Percentiles rank a stretch among this genome's conserved stretches.
These are phyloP conservation scores for Bursaphelenchus okinawaensis DNA, from an alignment of 2,888 invertebrate genomes.

Conservation along the genomic window DNA sequence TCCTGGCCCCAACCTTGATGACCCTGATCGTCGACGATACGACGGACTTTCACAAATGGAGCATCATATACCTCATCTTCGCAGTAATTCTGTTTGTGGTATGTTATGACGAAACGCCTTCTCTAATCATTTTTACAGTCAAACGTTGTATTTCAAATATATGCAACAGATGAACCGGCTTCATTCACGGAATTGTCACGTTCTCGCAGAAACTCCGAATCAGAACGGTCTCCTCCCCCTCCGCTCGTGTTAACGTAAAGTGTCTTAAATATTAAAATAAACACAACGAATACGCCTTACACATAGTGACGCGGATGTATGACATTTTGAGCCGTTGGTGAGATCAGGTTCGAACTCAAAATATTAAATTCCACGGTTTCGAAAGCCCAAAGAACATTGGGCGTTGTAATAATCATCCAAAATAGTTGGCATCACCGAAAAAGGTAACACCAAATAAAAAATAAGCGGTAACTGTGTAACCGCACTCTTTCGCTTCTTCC, in stretches of 20 bases:
- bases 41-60: slow-evolving; percentile 21
- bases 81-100: slow-evolving; percentile 29
- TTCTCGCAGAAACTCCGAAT: not conserved
- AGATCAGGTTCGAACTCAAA: too few species aligned
- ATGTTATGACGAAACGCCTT: slow-evolving; percentile 1
- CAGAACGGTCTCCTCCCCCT: not conserved
- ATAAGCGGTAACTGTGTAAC: not conserved
- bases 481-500: not conserved
- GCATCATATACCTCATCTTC: slow-evolving; percentile 24
- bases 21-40: slow-evolving; percentile 37
- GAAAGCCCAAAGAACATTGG: not conserved
- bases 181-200: slow-evolving; percentile 37
- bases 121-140: not conserved
- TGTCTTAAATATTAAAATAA: too few species aligned
- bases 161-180: slow-evolving; percentile 49
- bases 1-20: slow-evolving; percentile 41
- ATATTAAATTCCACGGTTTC: too few species aligned
- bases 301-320: too few species aligned
- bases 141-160: slow-evolving; percentile 46
- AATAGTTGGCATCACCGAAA: not conserved
- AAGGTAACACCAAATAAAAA: not conserved
- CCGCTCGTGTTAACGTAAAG: not conserved
- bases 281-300: too few species aligned
- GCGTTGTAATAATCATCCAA: not conserved
- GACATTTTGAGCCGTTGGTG: too few species aligned